These are phyloP conservation scores for Tetheella fluctuosa DNA, from an alignment of 2,888 invertebrate species.

Conservation along the genomic window DNA sequence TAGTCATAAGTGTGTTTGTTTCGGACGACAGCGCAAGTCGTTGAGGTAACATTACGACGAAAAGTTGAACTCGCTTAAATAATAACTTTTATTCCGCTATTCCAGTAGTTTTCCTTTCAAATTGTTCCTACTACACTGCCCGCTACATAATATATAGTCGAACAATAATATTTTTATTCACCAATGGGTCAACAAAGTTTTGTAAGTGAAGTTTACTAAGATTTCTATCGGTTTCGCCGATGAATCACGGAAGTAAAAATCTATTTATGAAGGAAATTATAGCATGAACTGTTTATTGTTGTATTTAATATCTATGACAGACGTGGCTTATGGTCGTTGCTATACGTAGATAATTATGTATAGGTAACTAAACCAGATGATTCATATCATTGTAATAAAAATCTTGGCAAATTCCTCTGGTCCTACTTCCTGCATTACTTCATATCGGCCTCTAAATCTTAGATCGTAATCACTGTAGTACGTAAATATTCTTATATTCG, in stretches of 20 bases:
- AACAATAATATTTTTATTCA: neutral
- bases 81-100: neutral
- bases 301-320: neutral
- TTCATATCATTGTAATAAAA: neutral
- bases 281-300: neutral
- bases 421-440: neutral
- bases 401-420: neutral
- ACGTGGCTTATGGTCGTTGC: neutral
- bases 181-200: too few relatives aligned
- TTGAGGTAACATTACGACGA: constrained; percentile 5
- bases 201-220: neutral
- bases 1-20: constrained; percentile 7
- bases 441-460: neutral
- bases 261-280: neutral
- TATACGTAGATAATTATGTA: neutral
- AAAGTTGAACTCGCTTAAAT: neutral
- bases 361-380: neutral
- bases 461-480: neutral
- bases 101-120: neutral
- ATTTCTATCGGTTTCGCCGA: too few relatives aligned
- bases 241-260: neutral
- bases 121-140: neutral
- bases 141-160: neutral
- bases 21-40: constrained; percentile 1
- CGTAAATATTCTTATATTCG: neutral